Base-by-base conservation (phyloP, 2,113 vertebrate species). In the Thermophis baileyi region DNA sequence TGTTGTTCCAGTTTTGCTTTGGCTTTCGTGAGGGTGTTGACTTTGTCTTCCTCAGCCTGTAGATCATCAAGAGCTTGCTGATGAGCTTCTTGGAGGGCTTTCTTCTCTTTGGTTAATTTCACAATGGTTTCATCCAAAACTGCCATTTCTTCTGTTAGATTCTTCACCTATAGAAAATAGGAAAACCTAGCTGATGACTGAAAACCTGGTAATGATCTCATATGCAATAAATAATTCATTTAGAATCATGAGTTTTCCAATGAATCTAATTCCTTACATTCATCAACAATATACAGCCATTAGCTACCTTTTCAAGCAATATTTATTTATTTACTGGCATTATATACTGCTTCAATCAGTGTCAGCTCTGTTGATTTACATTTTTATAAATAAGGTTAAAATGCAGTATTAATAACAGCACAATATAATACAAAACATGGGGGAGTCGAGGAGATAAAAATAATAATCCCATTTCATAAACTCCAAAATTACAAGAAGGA, bases 1-100 rank as follows among this genome's bases (percentile, higher is more conserved):
- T 98, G 97, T 94, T 98, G 98, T 51, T 98, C 97, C 96, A 98
- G 89, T 90, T 98, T 98, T 93, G 93, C 94, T 95, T 97, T 98
- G 44, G 95, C 94, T 95, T 98, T 98, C 85, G 95, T 98, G 91
- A 95, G 47, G 44, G 94, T 97, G 25, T 97, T 98, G 85, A 97
- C 97, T 95, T 98, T 98, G 93, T 98, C 97, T 46, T 98, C 98
- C 53, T 98, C 98, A 1, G 95, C 96, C 25, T 98, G 98, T 4
- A 98, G 95, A 92, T 98, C 97, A 92, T 98, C 98, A 95, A 98
- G 86, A 50, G 97, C 90, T 93, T 98, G 97, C 89, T 97, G 97
- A 90, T 98, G 97, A 46, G 96, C 95, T 95, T 98, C 98, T 74
- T 98, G 97, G 49, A 98, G 96, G 57, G 93, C 94, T 46, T 96